These are phyloP conservation scores for Muntiacus reevesi DNA, from an alignment of 2,113 vertebrate species.

Conservation along the genomic window DNA sequence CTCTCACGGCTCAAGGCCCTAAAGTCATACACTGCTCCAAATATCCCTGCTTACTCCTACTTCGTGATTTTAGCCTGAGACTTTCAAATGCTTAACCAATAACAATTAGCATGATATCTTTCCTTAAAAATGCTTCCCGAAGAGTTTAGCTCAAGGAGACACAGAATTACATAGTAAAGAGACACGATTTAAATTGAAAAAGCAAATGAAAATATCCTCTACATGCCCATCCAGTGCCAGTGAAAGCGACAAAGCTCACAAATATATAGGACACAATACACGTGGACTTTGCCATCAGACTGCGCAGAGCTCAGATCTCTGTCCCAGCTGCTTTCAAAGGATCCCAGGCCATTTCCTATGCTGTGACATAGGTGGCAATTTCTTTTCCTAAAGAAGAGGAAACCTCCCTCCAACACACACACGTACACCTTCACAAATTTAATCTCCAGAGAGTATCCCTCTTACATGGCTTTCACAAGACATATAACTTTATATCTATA, in stretches of 20 bases:
- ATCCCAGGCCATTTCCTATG: background rate
- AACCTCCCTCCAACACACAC: background rate
- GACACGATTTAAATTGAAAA: background rate
- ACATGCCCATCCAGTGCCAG: background rate
- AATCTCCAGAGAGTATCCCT: background rate
- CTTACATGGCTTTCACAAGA: background rate
- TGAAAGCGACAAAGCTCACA: background rate
- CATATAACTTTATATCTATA: background rate
- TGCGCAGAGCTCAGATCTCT: background rate
- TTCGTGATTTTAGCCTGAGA: background rate
- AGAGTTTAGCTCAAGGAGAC: background rate
- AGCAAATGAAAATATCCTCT: background rate
- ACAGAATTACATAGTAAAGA: background rate
- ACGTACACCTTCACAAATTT: background rate
- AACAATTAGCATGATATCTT: background rate
- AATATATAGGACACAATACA: background rate
- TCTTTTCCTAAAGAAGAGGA: background rate
- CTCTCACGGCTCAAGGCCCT: background rate
- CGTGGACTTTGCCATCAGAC: background rate
- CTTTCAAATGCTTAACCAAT: background rate
- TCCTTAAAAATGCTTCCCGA: background rate
- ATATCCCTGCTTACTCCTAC: background rate
- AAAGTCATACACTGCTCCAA: background rate
- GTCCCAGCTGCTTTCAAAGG: background rate
- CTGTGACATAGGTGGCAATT: background rate